phyloP scores from a whole-genome alignment of 2,113 vertebrate genomes.

The Scytalopus superciliaris region DNA sequence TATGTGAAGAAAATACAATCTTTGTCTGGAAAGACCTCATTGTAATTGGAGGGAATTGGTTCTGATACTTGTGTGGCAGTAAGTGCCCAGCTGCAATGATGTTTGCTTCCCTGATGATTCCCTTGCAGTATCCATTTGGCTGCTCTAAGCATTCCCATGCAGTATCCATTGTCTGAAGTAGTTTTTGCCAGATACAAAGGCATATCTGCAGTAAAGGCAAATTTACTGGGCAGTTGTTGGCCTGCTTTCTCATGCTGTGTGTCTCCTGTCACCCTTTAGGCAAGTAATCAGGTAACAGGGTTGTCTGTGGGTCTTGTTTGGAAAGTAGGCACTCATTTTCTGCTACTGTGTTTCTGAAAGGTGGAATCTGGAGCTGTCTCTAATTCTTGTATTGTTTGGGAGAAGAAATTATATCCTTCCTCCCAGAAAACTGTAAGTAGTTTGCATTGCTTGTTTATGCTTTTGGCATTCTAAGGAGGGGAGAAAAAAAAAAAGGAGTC shows the following conservation, averaged over 20 bases:
- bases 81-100: neutral
- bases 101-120: neutral
- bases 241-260: neutral
- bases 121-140: neutral
- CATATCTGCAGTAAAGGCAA: neutral
- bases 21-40: neutral
- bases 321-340: neutral
- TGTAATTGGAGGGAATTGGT: neutral
- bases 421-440: slow-evolving; percentile 44
- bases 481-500: neutral
- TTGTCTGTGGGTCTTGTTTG: neutral
- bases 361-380: slow-evolving; percentile 26
- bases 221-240: neutral
- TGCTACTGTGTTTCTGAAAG: slow-evolving; percentile 28
- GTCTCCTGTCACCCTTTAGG: neutral
- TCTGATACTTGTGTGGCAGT: neutral
- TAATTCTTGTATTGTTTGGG: slow-evolving; percentile 32
- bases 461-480: neutral
- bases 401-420: slow-evolving; percentile 30
- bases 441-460: neutral
- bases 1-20: neutral
- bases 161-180: neutral
- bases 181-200: neutral
- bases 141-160: neutral
- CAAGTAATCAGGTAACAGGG: neutral